Evolutionary conservation across 2,113 vertebrate genomes (phyloP), one percentile per base, ranked within the genome.

Genomic region (Phyllopteryx taeniolatus): DNA sequence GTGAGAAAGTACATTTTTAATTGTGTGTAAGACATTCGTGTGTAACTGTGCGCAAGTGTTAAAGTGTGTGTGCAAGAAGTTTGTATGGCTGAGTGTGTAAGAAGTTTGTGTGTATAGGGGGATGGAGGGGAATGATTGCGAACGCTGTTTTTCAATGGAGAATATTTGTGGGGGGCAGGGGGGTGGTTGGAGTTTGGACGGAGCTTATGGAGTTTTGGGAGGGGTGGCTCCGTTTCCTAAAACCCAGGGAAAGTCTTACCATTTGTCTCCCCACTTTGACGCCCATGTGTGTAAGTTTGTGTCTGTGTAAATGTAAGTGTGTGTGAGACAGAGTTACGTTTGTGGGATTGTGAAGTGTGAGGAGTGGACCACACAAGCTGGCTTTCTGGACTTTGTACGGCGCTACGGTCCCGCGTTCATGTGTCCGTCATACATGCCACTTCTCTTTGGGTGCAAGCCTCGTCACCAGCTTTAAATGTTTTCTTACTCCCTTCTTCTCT

Each of bases 261-360:
- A 27, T 27, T 27, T 27, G 27, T 27, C 27, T 27, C 27, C 27
- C 27, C 27, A 27, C 27, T 27, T 27, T 27, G 27, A 27, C 27
- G 27, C 27, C 27, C 27, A 27, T 27, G 27, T 27, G 27, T 27
- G 27, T 27, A 27, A 27, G 27, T 27, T 27, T 27, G 27, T 27
- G 27, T 27, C 1, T 27, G 27, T 27, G 27, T 1, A 27, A 27
- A 27, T 27, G 27, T 27, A 27, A 27, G 27, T 27, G 27, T 27
- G 27, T 27, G 27, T 27, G 27, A 1, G 27, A n/a, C n/a, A 27
- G 27, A 27, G 27, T 27, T 27, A 27, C 1, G 35, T 31, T 20
- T 39, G 53, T 79, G 86, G 81, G 90, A 90, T 90, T 91, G 92
- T 88, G 74, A 85, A 76, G 83, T 83, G 85, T 77, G 77, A 87